Percentiles rank a stretch among this genome's conserved stretches.
Conservation (phyloP, 1,140 invertebrate species). For the Pogonognathellus flavescens region DNA sequence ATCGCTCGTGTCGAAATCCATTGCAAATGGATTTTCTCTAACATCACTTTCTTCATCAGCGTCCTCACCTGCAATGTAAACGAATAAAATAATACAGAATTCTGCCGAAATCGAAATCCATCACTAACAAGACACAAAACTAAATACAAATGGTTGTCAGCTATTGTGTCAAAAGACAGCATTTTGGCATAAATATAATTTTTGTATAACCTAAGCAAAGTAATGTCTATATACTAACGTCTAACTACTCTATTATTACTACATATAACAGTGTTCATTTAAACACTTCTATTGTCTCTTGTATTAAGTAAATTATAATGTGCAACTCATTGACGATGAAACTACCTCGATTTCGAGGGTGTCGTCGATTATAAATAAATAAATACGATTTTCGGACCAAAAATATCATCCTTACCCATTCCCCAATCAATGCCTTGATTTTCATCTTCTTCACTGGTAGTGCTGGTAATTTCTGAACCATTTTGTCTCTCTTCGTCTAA, state of each 20-base stretch:
- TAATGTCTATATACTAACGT: too few species aligned
- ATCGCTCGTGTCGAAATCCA: conserved; percentile 72
- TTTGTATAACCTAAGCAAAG: too few species aligned
- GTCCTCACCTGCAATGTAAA: conserved; percentile 75
- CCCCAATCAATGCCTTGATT: conserved; percentile 90
- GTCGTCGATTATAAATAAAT: too few species aligned
- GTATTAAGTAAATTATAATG: too few species aligned
- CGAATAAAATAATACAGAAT: background rate
- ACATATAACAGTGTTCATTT: too few species aligned
- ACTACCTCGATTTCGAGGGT: too few species aligned
- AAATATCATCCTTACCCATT: conserved; percentile 83
- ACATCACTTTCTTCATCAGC: conserved; percentile 88
- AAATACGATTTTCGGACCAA: too few species aligned
- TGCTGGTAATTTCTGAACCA: conserved; percentile 73
- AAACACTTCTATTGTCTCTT: too few species aligned
- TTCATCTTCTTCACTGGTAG: conserved; percentile 73
- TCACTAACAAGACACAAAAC: too few species aligned
- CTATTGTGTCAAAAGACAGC: background rate
- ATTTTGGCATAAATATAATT: too few species aligned
- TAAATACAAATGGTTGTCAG: background rate
- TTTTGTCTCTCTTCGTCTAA: conserved; percentile 71
- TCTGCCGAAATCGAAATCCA: background rate
- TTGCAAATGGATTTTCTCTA: conserved; percentile 84
- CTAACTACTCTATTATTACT: too few species aligned
- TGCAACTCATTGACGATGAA: too few species aligned